These are phyloP conservation scores for Caenorhabditis briggsae DNA, from an alignment of 1,140 invertebrate species.

Conservation along the genomic window DNA sequence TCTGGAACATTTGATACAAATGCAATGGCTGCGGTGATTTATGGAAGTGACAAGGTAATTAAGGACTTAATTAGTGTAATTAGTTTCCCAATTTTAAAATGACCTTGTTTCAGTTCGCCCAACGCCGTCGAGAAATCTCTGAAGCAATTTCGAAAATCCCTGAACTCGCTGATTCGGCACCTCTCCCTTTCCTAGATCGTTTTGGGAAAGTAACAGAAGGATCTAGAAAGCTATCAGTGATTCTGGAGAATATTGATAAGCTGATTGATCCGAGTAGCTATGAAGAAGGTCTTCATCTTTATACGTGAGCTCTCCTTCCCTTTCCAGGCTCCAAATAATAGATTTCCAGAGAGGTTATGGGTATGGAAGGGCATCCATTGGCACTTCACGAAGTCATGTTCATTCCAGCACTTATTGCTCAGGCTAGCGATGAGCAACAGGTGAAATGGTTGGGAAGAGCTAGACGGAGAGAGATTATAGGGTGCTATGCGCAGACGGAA, in stretches of 20 bases:
- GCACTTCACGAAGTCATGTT: constrained; percentile 61
- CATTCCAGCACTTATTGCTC: constrained; percentile 55
- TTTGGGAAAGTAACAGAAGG: constrained; percentile 88
- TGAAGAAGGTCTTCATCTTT: constrained; percentile 1
- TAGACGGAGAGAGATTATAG: constrained; percentile 87
- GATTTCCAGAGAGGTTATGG: constrained; percentile 57
- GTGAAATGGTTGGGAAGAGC: constrained; percentile 87
- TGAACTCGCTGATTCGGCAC: constrained; percentile 83
- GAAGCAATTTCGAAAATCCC: constrained; percentile 61
- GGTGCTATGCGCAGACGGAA: constrained; percentile 94
- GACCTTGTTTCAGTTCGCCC: background rate
- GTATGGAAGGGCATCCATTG: constrained; percentile 58
- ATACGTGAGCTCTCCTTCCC: background rate
- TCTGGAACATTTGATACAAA: constrained; percentile 82
- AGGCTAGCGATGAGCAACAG: constrained; percentile 84
- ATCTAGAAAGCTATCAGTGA: constrained; percentile 82
- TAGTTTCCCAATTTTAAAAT: background rate
- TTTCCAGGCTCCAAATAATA: constrained; percentile 78
- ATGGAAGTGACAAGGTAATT: constrained; percentile 83
- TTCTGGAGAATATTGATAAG: constrained; percentile 82
- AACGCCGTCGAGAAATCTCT: constrained; percentile 63
- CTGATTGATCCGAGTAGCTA: constrained; percentile 81
- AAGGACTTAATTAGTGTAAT: background rate
- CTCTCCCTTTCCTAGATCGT: constrained; percentile 86
- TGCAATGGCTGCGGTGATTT: constrained; percentile 86